phyloP scores from a whole-genome alignment of 2,888 invertebrate genomes.

The Xylota segnis region DNA sequence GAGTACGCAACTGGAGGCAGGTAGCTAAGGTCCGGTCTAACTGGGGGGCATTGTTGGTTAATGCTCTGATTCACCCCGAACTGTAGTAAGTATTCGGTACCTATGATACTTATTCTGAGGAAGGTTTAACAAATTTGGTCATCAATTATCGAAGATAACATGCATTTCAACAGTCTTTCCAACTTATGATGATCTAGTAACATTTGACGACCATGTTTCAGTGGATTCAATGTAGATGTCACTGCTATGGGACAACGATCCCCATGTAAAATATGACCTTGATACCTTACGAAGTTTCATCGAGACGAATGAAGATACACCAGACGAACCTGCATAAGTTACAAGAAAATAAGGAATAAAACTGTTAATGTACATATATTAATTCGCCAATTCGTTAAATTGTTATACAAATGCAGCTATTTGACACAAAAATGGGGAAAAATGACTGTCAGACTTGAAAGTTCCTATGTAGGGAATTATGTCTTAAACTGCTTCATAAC shows the following conservation, averaged over 20 bases:
- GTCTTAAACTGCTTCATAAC: too few species aligned
- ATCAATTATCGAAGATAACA: constrained; percentile 32
- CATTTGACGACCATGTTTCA: constrained; percentile 26
- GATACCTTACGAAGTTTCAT: neutral
- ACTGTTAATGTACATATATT: neutral
- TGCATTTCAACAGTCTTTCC: too few species aligned
- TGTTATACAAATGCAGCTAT: too few species aligned
- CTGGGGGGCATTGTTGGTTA: too few species aligned
- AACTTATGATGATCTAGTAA: constrained; percentile 17
- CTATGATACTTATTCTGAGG: constrained; percentile 24
- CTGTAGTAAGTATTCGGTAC: too few species aligned
- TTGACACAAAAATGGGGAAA: too few species aligned
- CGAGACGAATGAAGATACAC: neutral
- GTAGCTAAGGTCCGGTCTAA: too few species aligned
- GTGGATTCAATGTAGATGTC: constrained; percentile 2
- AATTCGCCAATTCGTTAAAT: too few species aligned
- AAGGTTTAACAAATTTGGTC: constrained; percentile 19
- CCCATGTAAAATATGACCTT: neutral
- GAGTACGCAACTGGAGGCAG: too few species aligned
- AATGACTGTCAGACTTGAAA: too few species aligned
- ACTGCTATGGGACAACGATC: neutral
- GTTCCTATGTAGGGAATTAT: too few species aligned
- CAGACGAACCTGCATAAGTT: neutral
- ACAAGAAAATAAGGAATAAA: neutral
- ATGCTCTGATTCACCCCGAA: too few species aligned